phyloP scores from a whole-genome alignment of 2,113 vertebrate genomes.

The Dipodomys merriami region DNA sequence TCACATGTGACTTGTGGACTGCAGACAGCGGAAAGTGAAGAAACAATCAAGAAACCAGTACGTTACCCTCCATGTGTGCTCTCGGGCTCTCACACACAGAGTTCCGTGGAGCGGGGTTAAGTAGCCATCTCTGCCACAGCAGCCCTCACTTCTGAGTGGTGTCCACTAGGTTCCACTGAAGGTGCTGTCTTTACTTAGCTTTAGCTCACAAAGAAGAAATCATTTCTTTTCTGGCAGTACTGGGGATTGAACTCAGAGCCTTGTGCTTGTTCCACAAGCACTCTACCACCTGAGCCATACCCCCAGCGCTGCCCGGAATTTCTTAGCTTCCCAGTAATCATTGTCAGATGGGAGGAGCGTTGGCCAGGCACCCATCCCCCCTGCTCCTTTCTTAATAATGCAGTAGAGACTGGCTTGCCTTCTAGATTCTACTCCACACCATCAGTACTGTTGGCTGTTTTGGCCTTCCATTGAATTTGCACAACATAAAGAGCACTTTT shows the following conservation, averaged over 20 bases:
- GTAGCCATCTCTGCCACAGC: slow-evolving; percentile 13
- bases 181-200: slow-evolving; percentile 58
- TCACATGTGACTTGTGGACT: slow-evolving; percentile 31
- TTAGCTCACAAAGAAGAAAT: too few relatives aligned
- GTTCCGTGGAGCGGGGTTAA: not conserved
- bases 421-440: not conserved
- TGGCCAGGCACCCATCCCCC: not conserved
- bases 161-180: slow-evolving; percentile 20
- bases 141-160: not conserved
- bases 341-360: not conserved
- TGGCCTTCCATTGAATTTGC: slow-evolving; percentile 53
- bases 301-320: not conserved
- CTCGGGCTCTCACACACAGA: not conserved
- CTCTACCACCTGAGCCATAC: too few relatives aligned
- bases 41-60: not conserved
- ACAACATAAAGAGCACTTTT: slow-evolving; percentile 48
- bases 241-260: too few relatives aligned
- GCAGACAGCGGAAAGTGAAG: slow-evolving; percentile 4
- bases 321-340: not conserved
- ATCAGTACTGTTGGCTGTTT: slow-evolving; percentile 9
- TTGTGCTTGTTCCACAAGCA: too few relatives aligned
- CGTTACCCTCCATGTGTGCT: not conserved
- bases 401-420: not conserved
- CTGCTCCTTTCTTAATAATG: not conserved
- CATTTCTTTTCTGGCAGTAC: too few relatives aligned